Percentiles rank a stretch among this genome's conserved stretches.
Evolutionary conservation across 2,113 vertebrate species (phyloP).

Genomic region (Nothocercus nigrocapillus): DNA sequence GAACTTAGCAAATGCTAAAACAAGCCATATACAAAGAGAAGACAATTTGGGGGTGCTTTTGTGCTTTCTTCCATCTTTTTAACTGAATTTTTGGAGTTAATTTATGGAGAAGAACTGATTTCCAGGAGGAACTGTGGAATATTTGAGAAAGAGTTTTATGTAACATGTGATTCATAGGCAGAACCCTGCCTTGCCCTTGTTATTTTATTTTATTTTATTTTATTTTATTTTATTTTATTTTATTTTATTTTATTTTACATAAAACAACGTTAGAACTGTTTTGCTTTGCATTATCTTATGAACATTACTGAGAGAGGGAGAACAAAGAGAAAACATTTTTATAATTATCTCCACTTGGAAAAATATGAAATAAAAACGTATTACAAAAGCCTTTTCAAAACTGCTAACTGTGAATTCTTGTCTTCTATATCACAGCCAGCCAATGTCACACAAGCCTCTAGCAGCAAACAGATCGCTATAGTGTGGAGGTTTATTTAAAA

Average conservation of each 20-base stretch:
- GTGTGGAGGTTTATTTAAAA: background rate
- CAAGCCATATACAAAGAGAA: background rate
- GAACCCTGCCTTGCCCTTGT: background rate
- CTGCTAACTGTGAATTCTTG: background rate
- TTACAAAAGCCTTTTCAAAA: background rate
- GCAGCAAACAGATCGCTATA: background rate
- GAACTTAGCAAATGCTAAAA: background rate
- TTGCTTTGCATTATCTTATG: background rate
- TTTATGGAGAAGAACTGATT: background rate
- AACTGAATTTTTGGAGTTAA: background rate
- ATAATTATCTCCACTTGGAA: background rate
- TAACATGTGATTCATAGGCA: background rate
- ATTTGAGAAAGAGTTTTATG: background rate
- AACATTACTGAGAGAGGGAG: background rate
- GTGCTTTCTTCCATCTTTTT: background rate
- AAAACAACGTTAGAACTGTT: background rate
- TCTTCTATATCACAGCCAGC: background rate
- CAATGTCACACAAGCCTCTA: background rate
- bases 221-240: too few species aligned
- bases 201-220: too few species aligned
- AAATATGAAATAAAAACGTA: conserved; percentile 6
- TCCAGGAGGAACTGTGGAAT: background rate
- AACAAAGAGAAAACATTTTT: background rate
- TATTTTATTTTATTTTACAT: background rate
- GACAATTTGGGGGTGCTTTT: background rate